Evolutionary conservation across 2,888 invertebrate species (phyloP), one percentile per base, ranked within the genome.

Genomic region (Apoderus coryli): DNA sequence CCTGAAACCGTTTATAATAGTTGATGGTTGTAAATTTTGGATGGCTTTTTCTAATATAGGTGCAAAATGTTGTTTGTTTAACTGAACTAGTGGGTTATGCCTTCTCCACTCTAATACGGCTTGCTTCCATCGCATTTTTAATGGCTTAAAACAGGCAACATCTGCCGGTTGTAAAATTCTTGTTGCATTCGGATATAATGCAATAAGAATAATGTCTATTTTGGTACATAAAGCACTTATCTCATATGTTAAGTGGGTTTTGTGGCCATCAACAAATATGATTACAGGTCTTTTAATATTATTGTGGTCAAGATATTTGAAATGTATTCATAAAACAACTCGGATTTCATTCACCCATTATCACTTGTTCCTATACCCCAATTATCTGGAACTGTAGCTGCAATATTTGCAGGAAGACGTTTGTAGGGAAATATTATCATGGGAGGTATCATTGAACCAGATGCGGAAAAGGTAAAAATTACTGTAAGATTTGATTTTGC

Each of bases 311-410:
- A 55, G 34, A 51, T 28, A 56, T 40, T 40, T 12, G 29, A 32
- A 13, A 56, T 49, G 32, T 56, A 59, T 29, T 56, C 52, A 33
- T 44, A 47, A 38, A 59, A 59, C 6, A 53, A 14, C 22, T 55
- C 53, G 1, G 47, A 27, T 13, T 49, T 55, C 57, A 57, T 59
- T 56, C 56, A 57, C 3, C 57, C 57, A 30, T 44, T 52, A 6
- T 56, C 53, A 16, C 48, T 50, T 4, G 44, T 32, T 1, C 54
- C 56, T 10, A 56, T 42, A 3, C 54, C 52, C 56, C 55, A 57
- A 14, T 47, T 41, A 32, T 42, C 34, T n/a, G 53, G 53, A 31
- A 56, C 41, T 13, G 40, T 42, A 14, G 42, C 37, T 0, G 43
- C 40, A 33, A 56, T 52, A n/a, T 51, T 46, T 15, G 33, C 31